Conservation (phyloP, 2,113 vertebrate species). For the Columba livia region DNA sequence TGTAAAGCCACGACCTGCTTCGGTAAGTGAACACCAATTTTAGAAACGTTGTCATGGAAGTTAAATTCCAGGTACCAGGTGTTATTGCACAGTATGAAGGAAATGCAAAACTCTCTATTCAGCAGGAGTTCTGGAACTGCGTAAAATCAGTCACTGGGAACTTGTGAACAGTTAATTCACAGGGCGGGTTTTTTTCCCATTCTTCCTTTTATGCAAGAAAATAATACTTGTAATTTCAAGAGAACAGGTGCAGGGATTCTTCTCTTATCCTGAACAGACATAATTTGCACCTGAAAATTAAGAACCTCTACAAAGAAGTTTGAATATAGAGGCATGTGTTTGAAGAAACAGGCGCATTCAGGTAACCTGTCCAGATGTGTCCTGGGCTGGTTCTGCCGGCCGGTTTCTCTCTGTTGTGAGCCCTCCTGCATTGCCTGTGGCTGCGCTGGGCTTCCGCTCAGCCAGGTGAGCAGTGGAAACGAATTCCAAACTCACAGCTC, state of each 20-base stretch:
- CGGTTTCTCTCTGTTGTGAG: not conserved
- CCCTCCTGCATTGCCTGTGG: not conserved
- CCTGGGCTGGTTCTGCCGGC: not conserved
- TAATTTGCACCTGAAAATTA: not conserved
- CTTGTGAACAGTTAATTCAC: not conserved
- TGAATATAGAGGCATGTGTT: not conserved
- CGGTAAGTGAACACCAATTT: not conserved
- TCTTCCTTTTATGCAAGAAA: not conserved
- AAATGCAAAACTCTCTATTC: not conserved
- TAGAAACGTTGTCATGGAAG: not conserved
- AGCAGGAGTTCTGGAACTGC: not conserved
- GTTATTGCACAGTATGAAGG: not conserved
- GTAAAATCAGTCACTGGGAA: not conserved
- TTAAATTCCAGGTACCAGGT: not conserved
- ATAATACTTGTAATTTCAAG: not conserved
- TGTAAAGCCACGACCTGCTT: not conserved
- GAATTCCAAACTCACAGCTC: not conserved
- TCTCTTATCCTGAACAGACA: not conserved
- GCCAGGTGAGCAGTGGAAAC: not conserved
- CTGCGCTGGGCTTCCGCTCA: not conserved
- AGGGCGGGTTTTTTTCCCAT: fast-evolving
- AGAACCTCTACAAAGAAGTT: not conserved
- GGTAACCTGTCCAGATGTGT: not conserved
- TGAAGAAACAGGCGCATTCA: not conserved
- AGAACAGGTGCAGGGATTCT: not conserved